phyloP scores from a whole-genome alignment of 2,113 vertebrate genomes.

The Otus sunia region DNA sequence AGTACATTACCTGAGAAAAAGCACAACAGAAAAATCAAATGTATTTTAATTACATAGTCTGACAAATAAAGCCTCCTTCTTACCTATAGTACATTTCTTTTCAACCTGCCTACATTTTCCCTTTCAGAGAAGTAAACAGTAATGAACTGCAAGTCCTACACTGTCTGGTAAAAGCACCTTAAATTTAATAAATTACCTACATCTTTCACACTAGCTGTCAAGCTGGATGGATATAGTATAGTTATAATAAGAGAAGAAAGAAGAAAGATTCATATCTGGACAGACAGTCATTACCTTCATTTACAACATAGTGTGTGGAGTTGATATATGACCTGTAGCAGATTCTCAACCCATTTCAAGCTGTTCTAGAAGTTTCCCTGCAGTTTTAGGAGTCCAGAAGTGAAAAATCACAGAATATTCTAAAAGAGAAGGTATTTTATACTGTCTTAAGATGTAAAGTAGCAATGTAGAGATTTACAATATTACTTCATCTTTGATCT shows the following conservation, averaged over 20 bases:
- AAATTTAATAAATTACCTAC: conserved; percentile 28
- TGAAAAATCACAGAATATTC: background rate
- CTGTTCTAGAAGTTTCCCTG: background rate
- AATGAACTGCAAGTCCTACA: background rate
- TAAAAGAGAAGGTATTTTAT: background rate
- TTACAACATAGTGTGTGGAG: background rate
- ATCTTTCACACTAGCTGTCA: conserved; percentile 22
- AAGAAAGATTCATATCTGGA: background rate
- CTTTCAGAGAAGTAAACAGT: background rate
- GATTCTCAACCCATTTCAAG: background rate
- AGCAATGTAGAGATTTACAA: background rate
- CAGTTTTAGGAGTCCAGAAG: background rate
- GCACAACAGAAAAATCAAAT: background rate
- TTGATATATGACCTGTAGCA: background rate
- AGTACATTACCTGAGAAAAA: background rate
- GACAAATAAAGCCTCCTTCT: background rate
- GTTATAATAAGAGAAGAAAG: background rate
- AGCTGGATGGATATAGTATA: background rate
- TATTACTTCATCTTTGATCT: background rate
- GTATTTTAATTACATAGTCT: background rate
- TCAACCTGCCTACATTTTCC: background rate
- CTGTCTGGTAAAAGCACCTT: background rate
- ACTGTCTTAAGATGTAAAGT: background rate
- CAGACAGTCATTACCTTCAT: background rate
- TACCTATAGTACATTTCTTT: background rate